Conservation (phyloP, 2,888 invertebrate genomes). For the Copidosoma aretas region DNA sequence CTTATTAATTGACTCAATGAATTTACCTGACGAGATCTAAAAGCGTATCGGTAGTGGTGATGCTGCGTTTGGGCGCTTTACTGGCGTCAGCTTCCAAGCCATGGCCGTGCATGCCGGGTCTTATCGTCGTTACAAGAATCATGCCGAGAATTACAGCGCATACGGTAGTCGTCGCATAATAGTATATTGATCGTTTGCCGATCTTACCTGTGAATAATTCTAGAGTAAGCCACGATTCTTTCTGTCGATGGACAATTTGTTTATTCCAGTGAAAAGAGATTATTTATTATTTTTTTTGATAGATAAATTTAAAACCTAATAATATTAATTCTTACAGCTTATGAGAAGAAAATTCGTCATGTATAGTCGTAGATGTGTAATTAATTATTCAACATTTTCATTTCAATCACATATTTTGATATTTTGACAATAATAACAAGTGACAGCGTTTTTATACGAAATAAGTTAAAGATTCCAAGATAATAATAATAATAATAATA, state of each 20-base stretch:
- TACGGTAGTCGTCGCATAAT: conserved; percentile 74
- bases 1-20: too few species aligned
- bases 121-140: conserved; percentile 71
- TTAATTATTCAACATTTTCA: too few species aligned
- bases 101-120: conserved; percentile 66
- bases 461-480: too few species aligned
- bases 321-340: too few species aligned
- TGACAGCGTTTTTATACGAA: too few species aligned
- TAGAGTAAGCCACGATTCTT: neutral
- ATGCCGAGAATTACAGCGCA: conserved; percentile 76
- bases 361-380: too few species aligned
- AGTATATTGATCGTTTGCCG: conserved; percentile 72
- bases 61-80: conserved; percentile 58
- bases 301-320: too few species aligned
- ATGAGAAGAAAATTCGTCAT: too few species aligned
- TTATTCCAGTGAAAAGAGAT: neutral
- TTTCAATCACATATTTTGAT: too few species aligned
- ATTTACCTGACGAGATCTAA: conserved; percentile 73
- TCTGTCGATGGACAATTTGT: neutral
- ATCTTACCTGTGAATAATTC: conserved; percentile 61
- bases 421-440: too few species aligned
- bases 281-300: too few species aligned
- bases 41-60: conserved; percentile 73
- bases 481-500: too few species aligned
- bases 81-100: conserved; percentile 44